A percentile compares a stretch with the other conserved stretches of the same genome.
Evolutionary conservation across 2,797 vertebrate species (phyloP).

Genomic region (Lagodon rhomboides): DNA sequence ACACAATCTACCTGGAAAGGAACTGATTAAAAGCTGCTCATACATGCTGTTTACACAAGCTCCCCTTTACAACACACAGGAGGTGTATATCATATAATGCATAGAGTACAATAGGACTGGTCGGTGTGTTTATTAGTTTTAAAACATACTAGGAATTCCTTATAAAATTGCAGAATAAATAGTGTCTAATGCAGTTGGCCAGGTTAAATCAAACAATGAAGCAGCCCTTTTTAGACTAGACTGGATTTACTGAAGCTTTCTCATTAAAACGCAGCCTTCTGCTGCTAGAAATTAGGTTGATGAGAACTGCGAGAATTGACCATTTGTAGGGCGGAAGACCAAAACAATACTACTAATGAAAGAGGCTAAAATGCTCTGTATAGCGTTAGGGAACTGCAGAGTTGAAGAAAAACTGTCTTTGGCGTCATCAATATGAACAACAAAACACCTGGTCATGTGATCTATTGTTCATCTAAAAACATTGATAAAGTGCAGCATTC

Average conservation of each 20-base stretch:
- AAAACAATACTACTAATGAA: not conserved
- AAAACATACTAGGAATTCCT: not conserved
- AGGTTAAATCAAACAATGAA: not conserved
- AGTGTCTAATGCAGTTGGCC: not conserved
- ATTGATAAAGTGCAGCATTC: not conserved
- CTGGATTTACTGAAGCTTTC: not conserved
- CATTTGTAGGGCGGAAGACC: not conserved
- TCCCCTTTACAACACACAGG: not conserved
- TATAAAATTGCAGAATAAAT: not conserved
- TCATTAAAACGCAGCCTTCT: not conserved
- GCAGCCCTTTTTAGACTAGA: not conserved
- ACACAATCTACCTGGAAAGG: conserved; percentile 22
- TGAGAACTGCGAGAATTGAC: not conserved
- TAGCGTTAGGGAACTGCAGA: not conserved
- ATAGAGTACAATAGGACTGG: not conserved
- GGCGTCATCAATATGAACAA: not conserved
- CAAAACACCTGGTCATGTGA: not conserved
- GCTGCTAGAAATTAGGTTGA: not conserved
- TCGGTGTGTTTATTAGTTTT: not conserved
- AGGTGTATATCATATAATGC: not conserved
- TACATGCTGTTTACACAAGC: not conserved
- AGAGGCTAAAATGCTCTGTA: not conserved
- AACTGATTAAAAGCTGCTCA: conserved; percentile 45
- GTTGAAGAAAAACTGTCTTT: not conserved
- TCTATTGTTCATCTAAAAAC: no score